Evolutionary conservation across 92 coral and sea anemone genomes (phyloP), one percentile per base, ranked within the genome.

Genomic region (Parazoanthus atlanticus): DNA sequence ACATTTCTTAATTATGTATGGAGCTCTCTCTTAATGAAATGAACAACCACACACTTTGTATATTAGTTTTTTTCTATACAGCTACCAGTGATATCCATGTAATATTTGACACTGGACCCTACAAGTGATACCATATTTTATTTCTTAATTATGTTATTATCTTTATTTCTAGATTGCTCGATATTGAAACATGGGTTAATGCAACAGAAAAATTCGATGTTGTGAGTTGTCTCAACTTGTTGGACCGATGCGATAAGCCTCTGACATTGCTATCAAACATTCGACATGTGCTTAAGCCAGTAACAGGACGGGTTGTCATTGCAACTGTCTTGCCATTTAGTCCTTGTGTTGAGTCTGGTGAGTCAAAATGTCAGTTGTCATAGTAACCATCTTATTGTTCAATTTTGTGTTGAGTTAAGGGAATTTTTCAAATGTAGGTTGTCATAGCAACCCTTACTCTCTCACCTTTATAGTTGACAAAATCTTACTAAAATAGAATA

Each of bases 231-330:
- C 92, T 96, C 13, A 96, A 96, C 74, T 85, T 96, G 76, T 81
- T 96, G 85, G 99, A 96, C 89, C 90, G 99, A 91, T 96, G 99
- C 91, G 99, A 95, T 64, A 93, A 96, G 74, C 98, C 99, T 0
- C 65, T 92, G n/a, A 91, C 98, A 25, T 80, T 96, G 81, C 89
- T 96, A 43, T 74, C 69, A 61, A 93, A 96, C 78, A 89, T 93
- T 15, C 91, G 89, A 13, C 82, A 47, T 16, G 91, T 91, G 28
- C 88, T 96, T 36, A 90, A 80, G 34, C 98, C 98, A 10, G 79
- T 40, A 43, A 92, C 93, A 76, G 99, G 99, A 58, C 80, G 97
- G 31, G 90, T 96, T 75, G 86, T 96, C 78, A 85, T 96, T 26
- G 99, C 96, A 69, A 92, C 93, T 25, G 99, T 96, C 17, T 86